Evolutionary conservation across 1,140 invertebrate genomes (phyloP).

Genomic region (Pseudomyrmex flavicornis): DNA sequence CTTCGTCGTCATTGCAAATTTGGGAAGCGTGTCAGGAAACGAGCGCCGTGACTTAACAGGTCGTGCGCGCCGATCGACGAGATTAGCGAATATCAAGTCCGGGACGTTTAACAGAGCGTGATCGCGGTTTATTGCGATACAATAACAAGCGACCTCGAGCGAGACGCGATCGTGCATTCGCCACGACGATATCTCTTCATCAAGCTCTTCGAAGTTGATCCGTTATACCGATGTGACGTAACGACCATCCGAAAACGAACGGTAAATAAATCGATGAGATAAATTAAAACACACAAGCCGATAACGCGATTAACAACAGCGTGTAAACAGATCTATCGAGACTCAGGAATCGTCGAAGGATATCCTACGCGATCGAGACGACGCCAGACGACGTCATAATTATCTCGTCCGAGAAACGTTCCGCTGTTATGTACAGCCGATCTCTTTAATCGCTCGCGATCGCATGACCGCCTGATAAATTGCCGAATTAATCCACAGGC

Average conservation of each 20-base stretch:
- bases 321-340: slow-evolving; percentile 25
- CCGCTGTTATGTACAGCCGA: background rate
- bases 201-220: background rate
- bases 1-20: slow-evolving; percentile 1
- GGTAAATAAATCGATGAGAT: too few species aligned
- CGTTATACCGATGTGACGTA: background rate
- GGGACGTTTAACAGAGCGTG: slow-evolving; percentile 17
- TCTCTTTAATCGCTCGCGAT: background rate
- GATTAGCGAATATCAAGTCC: background rate
- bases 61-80: background rate
- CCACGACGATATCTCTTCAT: background rate
- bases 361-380: background rate
- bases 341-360: background rate
- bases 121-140: slow-evolving; percentile 6
- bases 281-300: background rate
- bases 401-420: slow-evolving; percentile 1
- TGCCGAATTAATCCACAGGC: background rate
- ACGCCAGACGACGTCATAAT: slow-evolving; percentile 30
- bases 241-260: background rate
- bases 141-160: slow-evolving; percentile 19
- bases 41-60: background rate
- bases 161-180: background rate
- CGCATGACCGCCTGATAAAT: slow-evolving; percentile 35
- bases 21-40: background rate
- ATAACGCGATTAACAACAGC: background rate